Conservation (phyloP, 1,140 invertebrate species). For the Matsumurasca onukii region DNA sequence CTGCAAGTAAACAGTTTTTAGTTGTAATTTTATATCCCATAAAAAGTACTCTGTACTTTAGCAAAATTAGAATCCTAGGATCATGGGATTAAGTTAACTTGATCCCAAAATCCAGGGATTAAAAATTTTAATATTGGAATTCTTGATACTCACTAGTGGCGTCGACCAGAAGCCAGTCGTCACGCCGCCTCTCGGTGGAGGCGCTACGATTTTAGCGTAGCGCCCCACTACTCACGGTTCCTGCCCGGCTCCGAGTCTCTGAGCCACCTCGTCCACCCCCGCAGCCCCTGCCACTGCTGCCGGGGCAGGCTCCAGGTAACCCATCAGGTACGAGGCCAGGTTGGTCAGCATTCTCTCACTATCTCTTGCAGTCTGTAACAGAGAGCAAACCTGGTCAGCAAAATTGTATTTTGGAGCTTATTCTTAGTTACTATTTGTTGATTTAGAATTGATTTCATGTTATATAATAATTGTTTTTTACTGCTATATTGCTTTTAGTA, state of each 20-base stretch:
- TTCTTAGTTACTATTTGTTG: too few relatives aligned
- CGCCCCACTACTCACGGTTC: constrained; percentile 36
- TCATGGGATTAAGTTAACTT: background rate
- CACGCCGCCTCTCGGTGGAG: constrained; percentile 51
- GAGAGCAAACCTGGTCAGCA: too few relatives aligned
- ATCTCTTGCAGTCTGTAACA: constrained; percentile 33
- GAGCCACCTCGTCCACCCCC: constrained; percentile 13
- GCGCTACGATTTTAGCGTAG: constrained; percentile 20
- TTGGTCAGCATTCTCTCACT: constrained; percentile 54
- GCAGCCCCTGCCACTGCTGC: constrained; percentile 43
- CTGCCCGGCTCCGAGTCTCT: constrained; percentile 17
- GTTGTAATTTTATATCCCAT: background rate
- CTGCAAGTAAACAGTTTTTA: constrained; percentile 16
- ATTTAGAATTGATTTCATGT: too few relatives aligned
- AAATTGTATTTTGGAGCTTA: too few relatives aligned
- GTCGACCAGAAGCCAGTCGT: constrained; percentile 59
- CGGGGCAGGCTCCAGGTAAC: constrained; percentile 43
- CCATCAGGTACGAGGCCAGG: constrained; percentile 56
- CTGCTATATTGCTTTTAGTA: too few relatives aligned
- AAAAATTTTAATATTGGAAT: background rate
- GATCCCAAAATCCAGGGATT: background rate
- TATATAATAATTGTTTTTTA: too few relatives aligned
- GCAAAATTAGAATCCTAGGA: background rate
- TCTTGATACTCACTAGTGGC: too few relatives aligned
- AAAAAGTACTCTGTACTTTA: background rate